Evolutionary conservation across 2,113 vertebrate genomes (phyloP).

Genomic region (Alligator mississippiensis): DNA sequence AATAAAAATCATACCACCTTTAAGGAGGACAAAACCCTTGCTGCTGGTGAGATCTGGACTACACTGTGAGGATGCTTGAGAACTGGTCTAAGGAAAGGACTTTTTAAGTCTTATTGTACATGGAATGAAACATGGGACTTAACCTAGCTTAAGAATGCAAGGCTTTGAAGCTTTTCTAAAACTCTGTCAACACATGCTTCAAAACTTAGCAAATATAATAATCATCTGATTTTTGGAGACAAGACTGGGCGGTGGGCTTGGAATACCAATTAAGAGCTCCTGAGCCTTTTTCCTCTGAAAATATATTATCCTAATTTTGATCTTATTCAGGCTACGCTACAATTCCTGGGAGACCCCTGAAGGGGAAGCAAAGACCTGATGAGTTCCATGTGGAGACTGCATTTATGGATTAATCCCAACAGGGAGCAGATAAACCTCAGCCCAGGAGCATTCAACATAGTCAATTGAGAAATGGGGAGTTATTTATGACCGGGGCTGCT

Average conservation of each 20-base stretch:
- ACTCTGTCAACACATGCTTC: conserved; percentile 23
- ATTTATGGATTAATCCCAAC: conserved; percentile 80
- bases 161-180: conserved; percentile 43
- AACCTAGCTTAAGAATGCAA: background rate
- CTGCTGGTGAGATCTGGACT: conserved; percentile 18
- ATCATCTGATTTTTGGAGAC: conserved; percentile 10
- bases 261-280: conserved; percentile 22
- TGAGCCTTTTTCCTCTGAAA: conserved; percentile 56
- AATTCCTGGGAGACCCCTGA: conserved; percentile 72
- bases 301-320: conserved; percentile 72
- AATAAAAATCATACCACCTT: background rate
- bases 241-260: conserved; percentile 43
- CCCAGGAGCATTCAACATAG: conserved; percentile 52
- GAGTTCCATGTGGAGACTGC: conserved; percentile 72
- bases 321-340: conserved; percentile 54
- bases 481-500: conserved; percentile 67
- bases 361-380: conserved; percentile 70
- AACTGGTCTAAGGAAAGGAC: conserved; percentile 52
- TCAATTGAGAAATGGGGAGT: conserved; percentile 58
- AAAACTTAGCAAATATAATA: conserved; percentile 22
- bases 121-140: conserved; percentile 27
- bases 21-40: background rate
- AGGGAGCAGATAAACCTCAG: conserved; percentile 75
- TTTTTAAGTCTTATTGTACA: conserved; percentile 12
- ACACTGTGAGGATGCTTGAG: conserved; percentile 46